Conservation (phyloP, 2,113 vertebrate genomes). For the Prietella phreatophila region DNA sequence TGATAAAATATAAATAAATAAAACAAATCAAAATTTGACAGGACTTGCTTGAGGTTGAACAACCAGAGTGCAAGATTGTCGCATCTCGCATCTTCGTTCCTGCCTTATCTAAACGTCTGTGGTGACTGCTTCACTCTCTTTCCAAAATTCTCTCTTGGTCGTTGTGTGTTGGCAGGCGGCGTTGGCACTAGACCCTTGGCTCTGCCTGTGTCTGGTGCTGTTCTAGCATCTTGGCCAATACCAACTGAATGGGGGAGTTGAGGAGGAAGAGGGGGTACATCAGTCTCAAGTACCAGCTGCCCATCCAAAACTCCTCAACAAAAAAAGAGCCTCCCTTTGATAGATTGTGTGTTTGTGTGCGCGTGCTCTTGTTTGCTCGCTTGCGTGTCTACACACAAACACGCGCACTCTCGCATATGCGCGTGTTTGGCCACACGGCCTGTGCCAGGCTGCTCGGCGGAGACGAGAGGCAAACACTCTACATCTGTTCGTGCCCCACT, state of each 20-base stretch:
- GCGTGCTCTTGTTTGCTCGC: constrained; percentile 31
- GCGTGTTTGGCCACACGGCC: constrained; percentile 49
- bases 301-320: constrained; percentile 50
- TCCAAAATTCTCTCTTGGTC: constrained; percentile 26
- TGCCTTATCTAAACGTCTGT: background rate
- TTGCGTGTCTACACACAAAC: constrained; percentile 5
- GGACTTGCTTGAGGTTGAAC: too few relatives aligned
- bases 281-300: constrained; percentile 71
- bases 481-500: constrained; percentile 32
- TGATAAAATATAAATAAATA: too few relatives aligned
- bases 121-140: background rate
- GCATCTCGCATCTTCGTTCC: background rate
- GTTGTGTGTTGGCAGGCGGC: constrained; percentile 59
- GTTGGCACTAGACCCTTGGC: constrained; percentile 57
- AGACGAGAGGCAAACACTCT: constrained; percentile 36
- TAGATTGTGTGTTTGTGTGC: constrained; percentile 29
- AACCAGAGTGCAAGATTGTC: background rate
- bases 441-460: constrained; percentile 34
- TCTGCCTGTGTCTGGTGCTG: constrained; percentile 59
- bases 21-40: too few relatives aligned
- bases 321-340: constrained; percentile 37
- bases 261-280: constrained; percentile 25
- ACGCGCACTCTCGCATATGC: constrained; percentile 49
- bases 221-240: constrained; percentile 62
- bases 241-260: constrained; percentile 19